Base-by-base conservation (phyloP, 2,113 vertebrate species). In the Naja naja region DNA sequence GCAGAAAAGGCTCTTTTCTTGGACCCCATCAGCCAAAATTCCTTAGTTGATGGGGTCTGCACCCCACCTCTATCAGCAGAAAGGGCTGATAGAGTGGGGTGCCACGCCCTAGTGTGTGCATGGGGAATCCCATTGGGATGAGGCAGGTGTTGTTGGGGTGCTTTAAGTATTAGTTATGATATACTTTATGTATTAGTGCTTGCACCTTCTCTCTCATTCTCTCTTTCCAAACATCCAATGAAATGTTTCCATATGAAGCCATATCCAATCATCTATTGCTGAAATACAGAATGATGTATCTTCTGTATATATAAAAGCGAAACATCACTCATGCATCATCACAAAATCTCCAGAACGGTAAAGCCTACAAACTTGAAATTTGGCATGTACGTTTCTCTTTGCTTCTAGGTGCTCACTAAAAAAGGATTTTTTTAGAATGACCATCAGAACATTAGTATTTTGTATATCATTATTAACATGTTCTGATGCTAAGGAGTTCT, bases 261-360 rank as follows among this genome's bases (percentile, higher is more conserved):
- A 39, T 54, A 95, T 91, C 39, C 12, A 89, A 91, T 93, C 91
- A 81, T 85, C 0, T 39, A 30, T 89, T 96, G 92, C 91, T 91
- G 90, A 39, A 74, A 53, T 91, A 39, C 0, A 1, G 91, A 93
- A 81, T 92, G 92, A 34, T 12, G 93, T 93, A 56, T 10, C 47
- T 49, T 9, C 5, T 47, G 6, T 47, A 6, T 47, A 47, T 47
- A 47, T 47, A 47, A 47, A 47, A 47, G 45, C 45, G 3, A 45
- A 45, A 45, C 45, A 47, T 47, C 45, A 47, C 45, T 47, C 45
- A 47, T 47, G 45, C 45, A 47, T 47, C 45, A 47, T 47, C 45
- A 47, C 45, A 47, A 47, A 47, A 47, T 47, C 45, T 47, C 45
- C 45, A 47, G 45, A 47, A 47, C 45, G 5, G 45, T 47, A 47